Evolutionary conservation across 2,113 vertebrate species (phyloP).

Genomic region (Oncorhynchus masou): DNA sequence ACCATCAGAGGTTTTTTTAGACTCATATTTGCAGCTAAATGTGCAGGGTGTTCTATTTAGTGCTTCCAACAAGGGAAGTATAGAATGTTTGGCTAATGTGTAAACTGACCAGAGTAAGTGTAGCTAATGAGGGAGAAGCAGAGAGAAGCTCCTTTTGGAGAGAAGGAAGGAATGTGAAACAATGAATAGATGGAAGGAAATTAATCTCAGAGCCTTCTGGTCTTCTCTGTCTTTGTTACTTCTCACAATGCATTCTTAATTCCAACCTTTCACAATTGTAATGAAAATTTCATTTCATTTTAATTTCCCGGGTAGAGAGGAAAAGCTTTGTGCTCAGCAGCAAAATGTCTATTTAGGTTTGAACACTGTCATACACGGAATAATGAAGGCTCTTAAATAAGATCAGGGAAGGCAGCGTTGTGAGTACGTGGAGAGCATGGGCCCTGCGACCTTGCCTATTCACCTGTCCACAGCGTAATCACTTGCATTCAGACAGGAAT

Average conservation of each 20-base stretch:
- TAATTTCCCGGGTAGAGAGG: too few relatives aligned
- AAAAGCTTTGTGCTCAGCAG: too few relatives aligned
- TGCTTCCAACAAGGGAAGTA: neutral
- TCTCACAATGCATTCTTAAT: neutral
- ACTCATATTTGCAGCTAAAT: neutral
- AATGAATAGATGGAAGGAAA: neutral
- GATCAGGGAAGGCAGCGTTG: neutral
- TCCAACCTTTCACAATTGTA: too few relatives aligned
- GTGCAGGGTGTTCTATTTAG: neutral
- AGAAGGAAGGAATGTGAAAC: neutral
- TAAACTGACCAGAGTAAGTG: too few relatives aligned
- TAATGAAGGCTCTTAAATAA: too few relatives aligned
- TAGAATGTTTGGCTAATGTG: too few relatives aligned
- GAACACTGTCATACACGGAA: too few relatives aligned
- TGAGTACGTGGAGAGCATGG: conserved; percentile 12
- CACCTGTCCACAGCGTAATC: conserved; percentile 82
- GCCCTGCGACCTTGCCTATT: conserved; percentile 77
- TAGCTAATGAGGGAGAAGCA: too few relatives aligned
- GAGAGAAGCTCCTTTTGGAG: too few relatives aligned
- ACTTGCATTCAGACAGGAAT: conserved; percentile 76
- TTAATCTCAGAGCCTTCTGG: neutral
- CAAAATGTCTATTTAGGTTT: too few relatives aligned
- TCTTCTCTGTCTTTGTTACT: neutral
- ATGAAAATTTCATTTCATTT: too few relatives aligned
- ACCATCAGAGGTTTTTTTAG: neutral